Conservation (phyloP, 2,113 vertebrate genomes). For the Phasianus colchicus region DNA sequence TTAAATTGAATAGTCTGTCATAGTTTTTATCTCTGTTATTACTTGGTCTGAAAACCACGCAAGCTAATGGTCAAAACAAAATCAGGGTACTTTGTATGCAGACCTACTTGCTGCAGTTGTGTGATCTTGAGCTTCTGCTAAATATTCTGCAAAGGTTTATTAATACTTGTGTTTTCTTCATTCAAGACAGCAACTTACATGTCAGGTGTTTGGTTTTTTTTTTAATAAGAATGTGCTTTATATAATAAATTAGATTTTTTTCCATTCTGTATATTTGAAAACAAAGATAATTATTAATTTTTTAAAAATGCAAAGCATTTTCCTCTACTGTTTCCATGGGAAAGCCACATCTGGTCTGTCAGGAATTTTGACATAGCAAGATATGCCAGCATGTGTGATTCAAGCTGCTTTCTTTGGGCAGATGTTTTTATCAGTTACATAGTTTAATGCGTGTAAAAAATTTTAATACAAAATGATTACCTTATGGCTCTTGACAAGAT, state of each 20-base stretch:
- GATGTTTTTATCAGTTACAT: neutral
- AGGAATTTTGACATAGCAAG: neutral
- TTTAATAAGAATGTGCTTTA: neutral
- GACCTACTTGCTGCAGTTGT: neutral
- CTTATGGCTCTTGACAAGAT: neutral
- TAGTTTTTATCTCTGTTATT: neutral
- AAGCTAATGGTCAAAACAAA: neutral
- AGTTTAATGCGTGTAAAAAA: neutral
- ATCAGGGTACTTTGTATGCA: neutral
- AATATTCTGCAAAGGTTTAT: neutral
- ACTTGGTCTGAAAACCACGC: neutral
- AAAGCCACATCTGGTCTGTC: neutral
- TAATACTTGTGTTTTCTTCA: neutral
- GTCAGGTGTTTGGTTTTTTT: neutral
- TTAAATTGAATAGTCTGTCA: neutral
- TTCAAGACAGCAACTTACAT: neutral
- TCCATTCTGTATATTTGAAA: neutral
- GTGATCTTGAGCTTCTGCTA: neutral
- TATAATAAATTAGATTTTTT: neutral
- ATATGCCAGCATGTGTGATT: neutral
- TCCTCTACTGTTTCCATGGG: neutral
- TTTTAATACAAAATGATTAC: neutral
- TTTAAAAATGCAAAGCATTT: neutral
- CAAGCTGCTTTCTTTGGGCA: neutral
- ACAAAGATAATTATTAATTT: neutral